Evolutionary conservation across 2,888 invertebrate species (phyloP).

Genomic region (Euproctis similis): DNA sequence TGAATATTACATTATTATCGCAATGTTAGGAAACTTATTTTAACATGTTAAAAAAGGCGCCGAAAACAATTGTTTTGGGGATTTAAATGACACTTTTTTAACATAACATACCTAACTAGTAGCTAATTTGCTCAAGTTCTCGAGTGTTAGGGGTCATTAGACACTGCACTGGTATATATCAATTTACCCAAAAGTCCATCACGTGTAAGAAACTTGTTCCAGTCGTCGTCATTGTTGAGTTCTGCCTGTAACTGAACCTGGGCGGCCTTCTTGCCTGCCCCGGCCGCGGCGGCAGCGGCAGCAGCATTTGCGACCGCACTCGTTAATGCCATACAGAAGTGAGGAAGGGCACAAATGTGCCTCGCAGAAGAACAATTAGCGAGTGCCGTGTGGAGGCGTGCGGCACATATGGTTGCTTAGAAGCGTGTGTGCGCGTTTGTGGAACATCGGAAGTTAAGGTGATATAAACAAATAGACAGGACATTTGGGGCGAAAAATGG

Average conservation of each 20-base stretch:
- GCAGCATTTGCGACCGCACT: conserved; percentile 59
- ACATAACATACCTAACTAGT: no score
- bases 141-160: no score
- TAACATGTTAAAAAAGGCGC: no score
- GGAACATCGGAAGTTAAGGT: not conserved
- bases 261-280: conserved; percentile 82
- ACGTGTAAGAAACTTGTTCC: conserved; percentile 84
- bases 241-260: conserved; percentile 87
- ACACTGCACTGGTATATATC: no score
- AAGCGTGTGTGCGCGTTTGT: conserved; percentile 6
- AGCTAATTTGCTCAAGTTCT: no score
- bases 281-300: conserved; percentile 58
- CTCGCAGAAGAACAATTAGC: not conserved
- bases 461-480: no score
- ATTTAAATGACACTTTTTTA: no score
- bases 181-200: conserved; percentile 84
- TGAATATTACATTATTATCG: no score
- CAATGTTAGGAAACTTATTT: no score
- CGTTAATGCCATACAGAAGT: conserved; percentile 64
- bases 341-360: conserved; percentile 26
- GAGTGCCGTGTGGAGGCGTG: conserved; percentile 3
- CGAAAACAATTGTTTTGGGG: no score
- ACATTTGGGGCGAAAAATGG: no score
- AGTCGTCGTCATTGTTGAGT: conserved; percentile 88
- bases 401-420: conserved; percentile 3